Evolutionary conservation across 2,113 vertebrate species (phyloP).

Genomic region (Turnix velox): DNA sequence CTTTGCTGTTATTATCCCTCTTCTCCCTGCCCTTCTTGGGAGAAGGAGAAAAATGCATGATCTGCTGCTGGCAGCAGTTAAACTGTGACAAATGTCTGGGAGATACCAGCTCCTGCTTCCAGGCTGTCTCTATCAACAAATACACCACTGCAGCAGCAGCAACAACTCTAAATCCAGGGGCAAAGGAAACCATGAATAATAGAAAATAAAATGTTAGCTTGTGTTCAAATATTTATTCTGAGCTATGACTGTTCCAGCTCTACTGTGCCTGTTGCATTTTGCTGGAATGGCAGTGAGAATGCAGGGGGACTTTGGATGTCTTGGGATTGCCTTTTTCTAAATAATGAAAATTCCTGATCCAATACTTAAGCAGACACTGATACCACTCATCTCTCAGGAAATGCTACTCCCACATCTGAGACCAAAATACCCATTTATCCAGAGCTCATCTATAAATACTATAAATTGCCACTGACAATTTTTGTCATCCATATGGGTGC

Average conservation of each 20-base stretch:
- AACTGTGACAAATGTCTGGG: not conserved
- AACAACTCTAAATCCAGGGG: not conserved
- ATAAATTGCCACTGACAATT: not conserved
- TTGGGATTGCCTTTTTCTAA: not conserved
- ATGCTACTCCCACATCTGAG: not conserved
- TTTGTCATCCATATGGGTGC: not conserved
- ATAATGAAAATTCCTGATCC: not conserved
- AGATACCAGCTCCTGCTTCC: fast-evolving
- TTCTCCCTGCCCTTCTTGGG: not conserved
- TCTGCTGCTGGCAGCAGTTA: not conserved
- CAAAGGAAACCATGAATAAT: not conserved
- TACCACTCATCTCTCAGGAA: fast-evolving
- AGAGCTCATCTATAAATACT: not conserved
- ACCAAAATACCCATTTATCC: not conserved
- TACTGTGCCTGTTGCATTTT: not conserved
- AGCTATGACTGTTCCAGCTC: not conserved
- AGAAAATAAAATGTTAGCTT: not conserved
- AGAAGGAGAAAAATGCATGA: not conserved
- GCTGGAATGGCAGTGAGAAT: not conserved
- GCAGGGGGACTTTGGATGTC: not conserved
- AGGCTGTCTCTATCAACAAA: not conserved
- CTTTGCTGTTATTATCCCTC: not conserved
- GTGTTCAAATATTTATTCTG: not conserved
- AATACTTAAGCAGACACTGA: not conserved
- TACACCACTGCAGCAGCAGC: not conserved